A percentile compares a stretch with the other conserved stretches of the same genome.
Evolutionary conservation across 2,113 vertebrate genomes (phyloP).

Genomic region (Sinocyclocheilus maitianheensis): DNA sequence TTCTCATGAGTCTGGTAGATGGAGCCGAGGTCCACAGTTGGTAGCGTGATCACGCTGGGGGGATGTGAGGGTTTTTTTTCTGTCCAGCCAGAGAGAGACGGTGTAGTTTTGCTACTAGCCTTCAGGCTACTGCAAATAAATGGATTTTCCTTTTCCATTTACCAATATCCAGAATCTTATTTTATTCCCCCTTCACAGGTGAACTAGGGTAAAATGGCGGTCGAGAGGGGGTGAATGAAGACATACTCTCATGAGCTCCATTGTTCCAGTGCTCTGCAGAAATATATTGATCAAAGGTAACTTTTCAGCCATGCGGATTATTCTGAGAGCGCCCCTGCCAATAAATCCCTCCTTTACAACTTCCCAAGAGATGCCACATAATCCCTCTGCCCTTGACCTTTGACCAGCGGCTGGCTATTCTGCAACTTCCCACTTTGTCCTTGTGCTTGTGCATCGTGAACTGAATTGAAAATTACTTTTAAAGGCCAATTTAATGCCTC

Average conservation of each 20-base stretch:
- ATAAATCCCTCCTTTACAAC: constrained; percentile 37
- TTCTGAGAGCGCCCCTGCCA: background rate
- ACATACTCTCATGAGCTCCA: constrained; percentile 10
- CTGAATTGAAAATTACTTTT: background rate
- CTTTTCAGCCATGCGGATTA: constrained; percentile 19
- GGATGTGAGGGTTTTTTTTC: constrained; percentile 11
- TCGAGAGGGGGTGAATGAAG: constrained; percentile 13
- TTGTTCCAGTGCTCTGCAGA: background rate
- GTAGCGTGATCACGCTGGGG: constrained; percentile 31
- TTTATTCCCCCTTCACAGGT: constrained; percentile 52
- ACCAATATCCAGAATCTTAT: constrained; percentile 51
- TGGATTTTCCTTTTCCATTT: constrained; percentile 52
- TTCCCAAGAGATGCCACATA: background rate
- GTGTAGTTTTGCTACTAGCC: constrained; percentile 41
- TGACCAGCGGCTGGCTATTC: constrained; percentile 3
- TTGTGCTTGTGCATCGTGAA: background rate
- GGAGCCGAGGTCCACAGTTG: constrained; percentile 29
- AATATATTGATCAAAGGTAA: constrained; percentile 34
- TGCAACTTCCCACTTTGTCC: background rate
- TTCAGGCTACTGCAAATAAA: constrained; percentile 52
- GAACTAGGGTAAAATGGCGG: constrained; percentile 39
- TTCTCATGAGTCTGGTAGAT: constrained; percentile 15
- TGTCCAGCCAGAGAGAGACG: constrained; percentile 30
- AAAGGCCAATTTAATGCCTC: background rate
- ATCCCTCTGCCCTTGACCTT: constrained; percentile 38